These are phyloP conservation scores for Fregetta grallaria DNA, from an alignment of 2,113 vertebrate genomes.

Conservation along the genomic window DNA sequence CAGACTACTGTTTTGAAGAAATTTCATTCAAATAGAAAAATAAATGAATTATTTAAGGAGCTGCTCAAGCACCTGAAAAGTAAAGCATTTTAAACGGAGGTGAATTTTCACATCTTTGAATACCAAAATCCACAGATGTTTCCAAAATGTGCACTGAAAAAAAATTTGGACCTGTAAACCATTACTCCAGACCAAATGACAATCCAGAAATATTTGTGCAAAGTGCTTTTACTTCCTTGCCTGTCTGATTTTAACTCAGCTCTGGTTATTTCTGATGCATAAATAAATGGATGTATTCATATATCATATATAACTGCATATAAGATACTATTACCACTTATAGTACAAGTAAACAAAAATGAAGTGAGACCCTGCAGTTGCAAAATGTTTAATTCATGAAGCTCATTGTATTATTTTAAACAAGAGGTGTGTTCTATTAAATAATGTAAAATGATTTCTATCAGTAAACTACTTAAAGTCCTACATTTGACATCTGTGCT, in stretches of 20 bases:
- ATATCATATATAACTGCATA: neutral
- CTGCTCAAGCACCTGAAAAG: neutral
- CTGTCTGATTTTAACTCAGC: neutral
- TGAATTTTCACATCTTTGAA: neutral
- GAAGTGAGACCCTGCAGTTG: neutral
- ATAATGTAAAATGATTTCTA: neutral
- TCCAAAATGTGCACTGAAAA: neutral
- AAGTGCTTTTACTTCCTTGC: neutral
- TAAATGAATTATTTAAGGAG: neutral
- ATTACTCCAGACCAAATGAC: neutral
- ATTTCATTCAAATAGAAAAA: neutral
- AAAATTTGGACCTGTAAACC: neutral
- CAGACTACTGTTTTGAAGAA: neutral
- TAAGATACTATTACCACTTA: neutral
- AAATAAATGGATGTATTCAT: neutral
- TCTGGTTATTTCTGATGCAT: neutral
- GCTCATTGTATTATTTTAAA: neutral
- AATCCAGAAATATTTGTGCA: neutral
- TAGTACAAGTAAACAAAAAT: conserved; percentile 3
- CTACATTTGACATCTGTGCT: neutral
- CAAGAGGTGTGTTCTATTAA: neutral
- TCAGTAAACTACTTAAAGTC: conserved; percentile 27
- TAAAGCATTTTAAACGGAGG: neutral
- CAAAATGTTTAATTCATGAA: conserved; percentile 20
- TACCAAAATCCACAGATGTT: neutral